Percentiles rank a stretch among this genome's conserved stretches.
Evolutionary conservation across 30 jellyfish, hydroid and myxozoan genomes (phyloP).

Genomic region (Aurelia coerulea): DNA sequence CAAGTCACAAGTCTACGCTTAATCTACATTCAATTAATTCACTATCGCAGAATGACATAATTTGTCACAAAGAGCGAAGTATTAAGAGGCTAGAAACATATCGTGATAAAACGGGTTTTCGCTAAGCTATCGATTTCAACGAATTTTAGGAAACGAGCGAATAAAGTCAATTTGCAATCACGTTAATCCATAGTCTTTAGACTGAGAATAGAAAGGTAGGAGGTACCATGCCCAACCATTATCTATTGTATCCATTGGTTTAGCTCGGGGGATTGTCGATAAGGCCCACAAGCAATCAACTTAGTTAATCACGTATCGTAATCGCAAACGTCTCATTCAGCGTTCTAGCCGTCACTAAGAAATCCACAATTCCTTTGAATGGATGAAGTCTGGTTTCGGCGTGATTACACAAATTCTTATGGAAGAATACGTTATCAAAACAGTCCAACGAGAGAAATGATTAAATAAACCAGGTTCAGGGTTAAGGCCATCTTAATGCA

Average conservation of each 20-base stretch:
- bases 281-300: constrained; percentile 44
- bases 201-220: constrained; percentile 44
- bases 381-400: no score
- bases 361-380: no score
- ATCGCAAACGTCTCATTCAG: background rate
- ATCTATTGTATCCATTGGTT: constrained; percentile 44
- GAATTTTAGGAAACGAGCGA: constrained; percentile 27
- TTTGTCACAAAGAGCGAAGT: constrained; percentile 73
- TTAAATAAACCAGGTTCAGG: no score
- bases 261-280: constrained; percentile 28
- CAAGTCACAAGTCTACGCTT: constrained; percentile 51
- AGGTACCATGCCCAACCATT: constrained; percentile 57
- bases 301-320: constrained; percentile 17
- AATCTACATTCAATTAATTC: constrained; percentile 66
- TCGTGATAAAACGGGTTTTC: constrained; percentile 51
- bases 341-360: no score
- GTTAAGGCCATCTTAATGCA: no score
- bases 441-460: no score
- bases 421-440: no score
- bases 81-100: constrained; percentile 59
- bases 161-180: constrained; percentile 57
- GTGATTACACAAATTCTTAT: no score
- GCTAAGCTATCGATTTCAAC: constrained; percentile 55
- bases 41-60: constrained; percentile 64
- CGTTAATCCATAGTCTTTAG: constrained; percentile 41